Evolutionary conservation across 1,140 invertebrate species (phyloP), one percentile per base, ranked within the genome.

Genomic region (Subanguina moxae): DNA sequence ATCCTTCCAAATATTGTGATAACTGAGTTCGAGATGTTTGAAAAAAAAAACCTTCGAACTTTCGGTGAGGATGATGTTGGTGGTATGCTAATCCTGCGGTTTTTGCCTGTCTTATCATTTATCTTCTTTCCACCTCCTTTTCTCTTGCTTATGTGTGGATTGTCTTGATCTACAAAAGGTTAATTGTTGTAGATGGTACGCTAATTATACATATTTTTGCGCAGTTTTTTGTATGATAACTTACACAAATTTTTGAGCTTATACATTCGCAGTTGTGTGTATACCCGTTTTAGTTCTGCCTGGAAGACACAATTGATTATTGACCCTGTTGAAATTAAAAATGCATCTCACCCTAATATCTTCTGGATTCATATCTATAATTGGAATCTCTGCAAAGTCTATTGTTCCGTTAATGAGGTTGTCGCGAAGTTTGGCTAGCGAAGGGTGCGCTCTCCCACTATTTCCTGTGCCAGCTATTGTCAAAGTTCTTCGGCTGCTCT

Each of bases 121-220:
- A 90, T 89, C 85, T 94, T 94, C 64, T 91, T 86, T n/a, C 92
- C 92, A 15, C 69, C 69, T 7, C 92, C 91, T 65, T 91, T 86
- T 64, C 91, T 86, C 84, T 93, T 93, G 64, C 90, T 91, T 82
- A 95, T 93, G 86, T 95, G 92, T 23, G 92, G 93, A 86, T 95
- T 95, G 84, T 94, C 92, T 74, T 90, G 88, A 59, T 92, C 48
- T 52, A 15, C 11, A 52, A 52, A 52, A 52, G 48, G n/a, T 21
- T 52, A 52, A 5, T 15, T 15, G 17, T 52, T 52, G 23, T 19
- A 3, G 48, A 21, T 7, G n/a, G n/a, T n/a, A n/a, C n/a, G n/a
- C n/a, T n/a, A n/a, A n/a, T n/a, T n/a, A n/a, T n/a, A n/a, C n/a
- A n/a, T n/a, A n/a, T n/a, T n/a, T n/a, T n/a, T n/a, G n/a, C n/a